Base-by-base conservation (phyloP, 2,888 invertebrate genomes). In the Leucophora obtusa region DNA sequence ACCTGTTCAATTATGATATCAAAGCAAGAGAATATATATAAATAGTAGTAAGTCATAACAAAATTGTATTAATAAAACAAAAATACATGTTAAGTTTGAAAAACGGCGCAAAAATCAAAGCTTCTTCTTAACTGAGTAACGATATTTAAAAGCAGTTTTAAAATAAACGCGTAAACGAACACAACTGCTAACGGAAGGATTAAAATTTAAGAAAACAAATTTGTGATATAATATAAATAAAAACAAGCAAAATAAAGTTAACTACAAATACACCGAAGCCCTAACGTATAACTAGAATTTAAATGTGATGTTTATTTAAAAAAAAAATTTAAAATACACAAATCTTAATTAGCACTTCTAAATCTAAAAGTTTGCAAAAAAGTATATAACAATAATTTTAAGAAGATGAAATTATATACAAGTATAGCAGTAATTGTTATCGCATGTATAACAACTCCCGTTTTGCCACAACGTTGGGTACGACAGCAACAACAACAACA, bases 391-490 rank as follows among this genome's bases (percentile, higher is more conserved):
- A 28, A 28, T 6, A 28, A 28, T 28, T 28, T 14, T 63, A 50
- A 72, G n/a, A 74, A 63, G 59, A 73, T 81, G 77, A 73, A 66
- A 53, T 58, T 70, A 24, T 70, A 14, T 53, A n/a, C 14, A 47
- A 70, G 35, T 18, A 56, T 65, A 11, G 56, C 66, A 51, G 1
- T 77, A 74, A 70, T 77, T 51, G 70, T 81, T 56, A 38, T 77
- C 33, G 77, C 73, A 21, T 81, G 81, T 35, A 53, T 70, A 62
- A 60, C 70, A 28, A 56, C 54, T 11, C 77, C 81, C 11, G 76
- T 81, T 17, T 15, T 74, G 35, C 7, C 77, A 0, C 81, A 81
- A 43, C 81, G 81, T 14, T 72, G 77, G 77, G n/a, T 21, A 15
- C 24, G 56, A 56, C 74, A 24, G 28, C 28, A 28, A 28, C 28